phyloP scores from a whole-genome alignment of 2,113 vertebrate genomes.

The Bos taurus region ARS-UCD2.0 NC_037336.1:33796001-33796500 shows the following conservation, averaged over 20 bases:
- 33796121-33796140: not conserved
- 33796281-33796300: not conserved
- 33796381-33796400: not conserved
- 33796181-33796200: not conserved
- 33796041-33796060: not conserved
- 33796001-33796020: not conserved
- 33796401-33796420: not conserved
- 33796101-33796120: not conserved
- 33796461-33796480: not conserved
- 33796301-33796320: not conserved
- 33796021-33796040: not conserved
- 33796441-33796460: not conserved
- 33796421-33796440: not conserved
- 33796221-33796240: not conserved
- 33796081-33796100: not conserved
- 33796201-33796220: not conserved
- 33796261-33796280: not conserved
- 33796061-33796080: not conserved
- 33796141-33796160: not conserved
- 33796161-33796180: not conserved
- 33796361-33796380: not conserved
- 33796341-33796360: not conserved
- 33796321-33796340: not conserved
- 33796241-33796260: not conserved
- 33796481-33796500: not conserved